Conservation (phyloP, 1,140 invertebrate species). For the Thaumatotibia leucotreta region DNA sequence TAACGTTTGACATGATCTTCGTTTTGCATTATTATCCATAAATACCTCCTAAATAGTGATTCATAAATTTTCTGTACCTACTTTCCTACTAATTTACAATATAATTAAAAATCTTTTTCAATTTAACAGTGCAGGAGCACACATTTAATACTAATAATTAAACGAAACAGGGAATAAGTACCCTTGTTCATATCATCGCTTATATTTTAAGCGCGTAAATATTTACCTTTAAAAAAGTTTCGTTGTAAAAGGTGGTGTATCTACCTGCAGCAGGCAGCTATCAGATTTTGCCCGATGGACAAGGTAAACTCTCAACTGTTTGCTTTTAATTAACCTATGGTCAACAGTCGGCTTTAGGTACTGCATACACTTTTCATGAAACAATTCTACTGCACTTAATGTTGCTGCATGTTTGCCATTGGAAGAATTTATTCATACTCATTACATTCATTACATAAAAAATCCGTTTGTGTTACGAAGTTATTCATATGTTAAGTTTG, state of each 20-base stretch:
- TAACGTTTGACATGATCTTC: too few species aligned
- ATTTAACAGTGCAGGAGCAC: not conserved
- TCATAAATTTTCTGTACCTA: too few species aligned
- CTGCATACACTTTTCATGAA: slow-evolving; percentile 43
- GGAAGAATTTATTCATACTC: slow-evolving; percentile 17
- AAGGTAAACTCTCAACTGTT: slow-evolving; percentile 40
- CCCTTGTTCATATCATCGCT: not conserved
- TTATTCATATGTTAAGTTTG: too few species aligned
- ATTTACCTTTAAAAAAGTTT: slow-evolving; percentile 1
- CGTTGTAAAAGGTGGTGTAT: not conserved
- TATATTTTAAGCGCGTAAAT: not conserved
- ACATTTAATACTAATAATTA: not conserved
- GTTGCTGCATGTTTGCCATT: slow-evolving; percentile 21
- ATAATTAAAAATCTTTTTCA: too few species aligned
- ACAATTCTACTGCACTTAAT: slow-evolving; percentile 40
- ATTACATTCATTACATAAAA: too few species aligned
- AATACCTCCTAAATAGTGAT: too few species aligned
- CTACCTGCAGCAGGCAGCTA: slow-evolving; percentile 25
- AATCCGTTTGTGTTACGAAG: too few species aligned
- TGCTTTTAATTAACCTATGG: slow-evolving; percentile 47
- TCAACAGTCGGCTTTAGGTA: slow-evolving; percentile 33
- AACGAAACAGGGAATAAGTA: not conserved
- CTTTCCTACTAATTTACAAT: too few species aligned
- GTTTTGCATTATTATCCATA: too few species aligned
- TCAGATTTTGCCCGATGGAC: slow-evolving; percentile 26